Evolutionary conservation across 1,140 invertebrate genomes (phyloP), one percentile per base, ranked within the genome.

Genomic region (Alviniconcha marisindica): DNA sequence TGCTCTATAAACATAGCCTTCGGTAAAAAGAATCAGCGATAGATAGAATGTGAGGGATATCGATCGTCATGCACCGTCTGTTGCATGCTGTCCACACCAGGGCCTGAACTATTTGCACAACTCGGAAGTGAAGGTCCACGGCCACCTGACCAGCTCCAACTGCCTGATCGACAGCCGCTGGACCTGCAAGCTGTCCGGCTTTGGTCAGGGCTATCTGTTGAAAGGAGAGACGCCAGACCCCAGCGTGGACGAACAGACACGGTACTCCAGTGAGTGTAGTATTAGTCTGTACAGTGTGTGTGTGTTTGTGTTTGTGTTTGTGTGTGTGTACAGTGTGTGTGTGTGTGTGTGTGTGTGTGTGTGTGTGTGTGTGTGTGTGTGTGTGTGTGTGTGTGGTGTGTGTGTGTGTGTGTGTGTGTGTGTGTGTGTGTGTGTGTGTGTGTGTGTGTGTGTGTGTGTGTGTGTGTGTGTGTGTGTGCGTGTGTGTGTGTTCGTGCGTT

Each of bases 151-250:
- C 90, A 99, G 98, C 0, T 97, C 97, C 36, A 99, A 99, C 91
- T 99, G 98, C 92, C 96, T 99, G 0, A 97, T 99, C 0, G 98
- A 99, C 91, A 97, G 96, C 24, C 95, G 98, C 40, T 99, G 99
- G 92, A 97, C 98, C 0, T 94, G 99, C 3, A 99, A 99, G 95
- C 96, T 99, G 66, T 96, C 97, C 0, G 98, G 99, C 92, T 99
- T 98, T 91, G 98, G 98, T 1, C 28, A 56, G 18, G 40, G n/a
- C n/a, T 40, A 28, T 12, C 38, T 82, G 71, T 51, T 82, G 28
- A 82, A n/a, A 28, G 60, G 56, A 40, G 78, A 80, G n/a, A 63
- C 28, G 24, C 56, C 36, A 3, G 44, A 33, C 18, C 28, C 56
- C 0, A 38, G 14, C 14, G 15, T 28, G 21, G 60, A 44, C 38